phyloP scores from a whole-genome alignment of 2,797 vertebrate genomes.

The Pangasius sanitwongsei region DNA sequence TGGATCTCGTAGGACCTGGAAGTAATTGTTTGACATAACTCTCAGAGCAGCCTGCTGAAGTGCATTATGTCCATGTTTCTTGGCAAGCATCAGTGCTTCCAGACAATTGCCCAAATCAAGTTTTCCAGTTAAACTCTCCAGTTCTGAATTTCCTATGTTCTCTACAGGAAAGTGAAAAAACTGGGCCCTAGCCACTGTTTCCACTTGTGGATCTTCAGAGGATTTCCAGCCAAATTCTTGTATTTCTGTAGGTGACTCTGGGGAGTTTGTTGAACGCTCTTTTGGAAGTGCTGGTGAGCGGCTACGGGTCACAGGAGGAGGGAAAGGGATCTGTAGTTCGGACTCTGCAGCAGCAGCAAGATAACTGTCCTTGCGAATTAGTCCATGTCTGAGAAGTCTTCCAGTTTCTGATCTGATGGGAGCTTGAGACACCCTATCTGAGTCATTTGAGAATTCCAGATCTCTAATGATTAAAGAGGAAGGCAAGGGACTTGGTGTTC shows the following conservation, averaged over 20 bases:
- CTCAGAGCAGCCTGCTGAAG: slow-evolving; percentile 80
- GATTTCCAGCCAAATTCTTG: slow-evolving; percentile 24
- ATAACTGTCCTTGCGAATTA: slow-evolving; percentile 79
- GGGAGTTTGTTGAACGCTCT: slow-evolving; percentile 37
- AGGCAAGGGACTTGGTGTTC: slow-evolving; percentile 64
- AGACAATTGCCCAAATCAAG: slow-evolving; percentile 90
- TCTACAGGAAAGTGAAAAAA: slow-evolving; percentile 64
- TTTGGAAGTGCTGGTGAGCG: slow-evolving; percentile 5
- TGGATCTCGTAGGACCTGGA: slow-evolving; percentile 84
- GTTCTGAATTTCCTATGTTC: slow-evolving; percentile 55
- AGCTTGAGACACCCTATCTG: slow-evolving; percentile 29
- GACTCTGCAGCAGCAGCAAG: slow-evolving; percentile 74
- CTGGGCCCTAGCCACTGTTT: slow-evolving; percentile 63
- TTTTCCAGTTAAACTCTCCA: slow-evolving; percentile 69
- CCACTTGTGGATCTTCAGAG: slow-evolving; percentile 45
- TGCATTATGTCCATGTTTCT: slow-evolving; percentile 74
- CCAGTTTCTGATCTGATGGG: slow-evolving; percentile 51
- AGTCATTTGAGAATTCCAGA: slow-evolving; percentile 59
- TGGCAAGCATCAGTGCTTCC: slow-evolving; percentile 79
- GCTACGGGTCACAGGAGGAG: slow-evolving; percentile 36
- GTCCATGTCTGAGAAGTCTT: slow-evolving; percentile 55
- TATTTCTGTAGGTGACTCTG: slow-evolving; percentile 48
- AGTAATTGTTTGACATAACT: slow-evolving; percentile 92
- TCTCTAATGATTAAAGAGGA: slow-evolving; percentile 65
- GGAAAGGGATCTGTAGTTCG: slow-evolving; percentile 69